phyloP scores from a whole-genome alignment of 2,888 invertebrate genomes.

The Noctuana brunneofusca region DNA sequence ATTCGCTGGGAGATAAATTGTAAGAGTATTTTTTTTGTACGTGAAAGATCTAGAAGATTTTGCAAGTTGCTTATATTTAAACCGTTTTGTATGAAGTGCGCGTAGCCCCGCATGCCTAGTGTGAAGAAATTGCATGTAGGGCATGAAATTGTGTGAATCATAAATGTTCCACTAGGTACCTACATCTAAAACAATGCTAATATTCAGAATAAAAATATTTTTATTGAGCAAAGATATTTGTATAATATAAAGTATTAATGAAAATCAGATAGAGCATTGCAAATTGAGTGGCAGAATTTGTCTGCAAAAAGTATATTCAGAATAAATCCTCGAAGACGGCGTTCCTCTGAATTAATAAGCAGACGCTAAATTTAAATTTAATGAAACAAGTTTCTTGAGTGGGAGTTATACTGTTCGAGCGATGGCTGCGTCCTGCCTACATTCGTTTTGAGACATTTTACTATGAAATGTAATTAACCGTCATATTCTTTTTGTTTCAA shows the following conservation, averaged over 20 bases:
- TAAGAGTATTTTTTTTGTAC: background rate
- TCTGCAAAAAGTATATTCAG: slow-evolving; percentile 52
- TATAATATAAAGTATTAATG: background rate
- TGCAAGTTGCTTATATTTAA: too few species aligned
- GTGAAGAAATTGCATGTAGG: too few species aligned
- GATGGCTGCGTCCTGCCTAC: slow-evolving; percentile 50
- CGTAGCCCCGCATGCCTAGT: too few species aligned
- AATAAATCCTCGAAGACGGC: slow-evolving; percentile 55
- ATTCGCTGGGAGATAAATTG: background rate
- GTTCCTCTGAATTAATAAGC: slow-evolving; percentile 73
- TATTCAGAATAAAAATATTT: background rate
- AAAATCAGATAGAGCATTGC: slow-evolving; percentile 35
- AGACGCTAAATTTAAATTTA: slow-evolving; percentile 74
- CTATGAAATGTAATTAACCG: background rate
- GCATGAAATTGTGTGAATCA: too few species aligned
- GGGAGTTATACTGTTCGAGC: slow-evolving; percentile 54
- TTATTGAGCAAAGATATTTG: background rate
- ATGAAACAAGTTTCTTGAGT: slow-evolving; percentile 72
- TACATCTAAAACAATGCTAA: too few species aligned
- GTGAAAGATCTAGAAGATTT: too few species aligned
- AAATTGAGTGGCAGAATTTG: slow-evolving; percentile 55
- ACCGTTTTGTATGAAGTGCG: too few species aligned
- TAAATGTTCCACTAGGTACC: too few species aligned
- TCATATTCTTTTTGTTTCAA: too few species aligned
- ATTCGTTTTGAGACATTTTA: slow-evolving; percentile 9